Conservation (phyloP, 2,113 vertebrate species). For the Amia ocellicauda region DNA sequence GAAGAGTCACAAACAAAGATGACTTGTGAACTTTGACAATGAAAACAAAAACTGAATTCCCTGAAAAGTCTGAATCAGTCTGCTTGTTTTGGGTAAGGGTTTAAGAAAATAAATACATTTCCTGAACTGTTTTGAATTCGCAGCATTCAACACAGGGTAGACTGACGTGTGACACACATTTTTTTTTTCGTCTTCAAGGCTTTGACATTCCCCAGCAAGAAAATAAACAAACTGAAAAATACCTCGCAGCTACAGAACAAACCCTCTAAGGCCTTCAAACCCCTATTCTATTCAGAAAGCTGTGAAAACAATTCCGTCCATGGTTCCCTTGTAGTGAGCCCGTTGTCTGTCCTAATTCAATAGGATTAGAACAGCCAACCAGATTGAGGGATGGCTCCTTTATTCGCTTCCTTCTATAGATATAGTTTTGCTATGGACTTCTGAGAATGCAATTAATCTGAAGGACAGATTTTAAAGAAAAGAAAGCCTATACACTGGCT, state of each 20-base stretch:
- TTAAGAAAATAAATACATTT: too few relatives aligned
- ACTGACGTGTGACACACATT: neutral
- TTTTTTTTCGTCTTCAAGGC: neutral
- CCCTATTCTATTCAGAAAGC: constrained; percentile 1
- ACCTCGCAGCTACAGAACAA: neutral
- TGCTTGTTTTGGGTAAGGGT: too few relatives aligned
- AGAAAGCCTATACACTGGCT: too few relatives aligned
- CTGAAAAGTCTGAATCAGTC: too few relatives aligned
- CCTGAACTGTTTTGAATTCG: neutral
- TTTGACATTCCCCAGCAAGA: neutral
- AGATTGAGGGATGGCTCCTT: neutral
- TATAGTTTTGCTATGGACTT: neutral
- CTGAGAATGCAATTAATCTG: constrained; percentile 4
- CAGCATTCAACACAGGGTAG: neutral
- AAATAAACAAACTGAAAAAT: constrained; percentile 3
- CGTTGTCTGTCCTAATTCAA: neutral
- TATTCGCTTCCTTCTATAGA: too few relatives aligned
- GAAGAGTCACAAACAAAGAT: too few relatives aligned
- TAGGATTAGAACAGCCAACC: constrained; percentile 10
- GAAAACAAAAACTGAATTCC: too few relatives aligned
- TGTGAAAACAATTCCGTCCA: neutral
- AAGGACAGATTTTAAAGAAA: neutral
- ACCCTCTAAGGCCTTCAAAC: neutral
- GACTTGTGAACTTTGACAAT: too few relatives aligned
- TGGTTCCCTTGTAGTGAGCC: neutral